A percentile compares a stretch with the other conserved stretches of the same genome.
These are phyloP conservation scores for Lissonota sp. DNA, from an alignment of 2,888 invertebrate species.

Conservation along the genomic window DNA sequence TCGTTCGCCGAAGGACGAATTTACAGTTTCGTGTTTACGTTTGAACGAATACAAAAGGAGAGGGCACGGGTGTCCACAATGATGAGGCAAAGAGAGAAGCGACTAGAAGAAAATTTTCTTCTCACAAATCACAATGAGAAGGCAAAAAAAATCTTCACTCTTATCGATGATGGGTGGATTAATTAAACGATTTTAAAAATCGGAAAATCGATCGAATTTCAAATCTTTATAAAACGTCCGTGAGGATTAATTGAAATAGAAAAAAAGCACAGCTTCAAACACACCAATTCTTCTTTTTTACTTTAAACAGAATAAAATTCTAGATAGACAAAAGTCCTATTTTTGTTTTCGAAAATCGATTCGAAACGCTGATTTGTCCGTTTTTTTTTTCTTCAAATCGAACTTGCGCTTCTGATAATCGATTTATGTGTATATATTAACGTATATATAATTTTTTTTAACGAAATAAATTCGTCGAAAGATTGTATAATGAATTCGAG, in stretches of 20 bases:
- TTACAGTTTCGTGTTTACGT: slow-evolving; percentile 4
- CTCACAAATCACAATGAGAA: neutral
- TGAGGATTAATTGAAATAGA: too few relatives aligned
- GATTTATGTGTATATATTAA: neutral
- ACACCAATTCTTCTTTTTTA: too few relatives aligned
- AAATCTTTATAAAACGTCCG: too few relatives aligned
- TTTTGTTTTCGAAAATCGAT: neutral
- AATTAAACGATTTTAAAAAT: too few relatives aligned
- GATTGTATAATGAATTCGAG: slow-evolving; percentile 5
- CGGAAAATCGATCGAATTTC: too few relatives aligned
- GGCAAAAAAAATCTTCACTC: too few relatives aligned
- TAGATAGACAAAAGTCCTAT: too few relatives aligned
- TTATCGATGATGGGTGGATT: too few relatives aligned
- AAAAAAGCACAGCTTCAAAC: too few relatives aligned
- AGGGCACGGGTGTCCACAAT: neutral
- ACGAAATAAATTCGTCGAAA: slow-evolving; percentile 14
- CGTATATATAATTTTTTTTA: neutral
- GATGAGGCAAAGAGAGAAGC: neutral
- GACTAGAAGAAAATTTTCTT: neutral
- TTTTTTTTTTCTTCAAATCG: neutral
- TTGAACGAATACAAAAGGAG: neutral
- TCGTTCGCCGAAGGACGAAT: neutral
- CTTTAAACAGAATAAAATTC: too few relatives aligned
- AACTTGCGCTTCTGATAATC: slow-evolving; percentile 10
- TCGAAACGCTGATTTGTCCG: neutral